Evolutionary conservation across 1,140 invertebrate species (phyloP).

Genomic region (Caenorhabditis briggsae): DNA sequence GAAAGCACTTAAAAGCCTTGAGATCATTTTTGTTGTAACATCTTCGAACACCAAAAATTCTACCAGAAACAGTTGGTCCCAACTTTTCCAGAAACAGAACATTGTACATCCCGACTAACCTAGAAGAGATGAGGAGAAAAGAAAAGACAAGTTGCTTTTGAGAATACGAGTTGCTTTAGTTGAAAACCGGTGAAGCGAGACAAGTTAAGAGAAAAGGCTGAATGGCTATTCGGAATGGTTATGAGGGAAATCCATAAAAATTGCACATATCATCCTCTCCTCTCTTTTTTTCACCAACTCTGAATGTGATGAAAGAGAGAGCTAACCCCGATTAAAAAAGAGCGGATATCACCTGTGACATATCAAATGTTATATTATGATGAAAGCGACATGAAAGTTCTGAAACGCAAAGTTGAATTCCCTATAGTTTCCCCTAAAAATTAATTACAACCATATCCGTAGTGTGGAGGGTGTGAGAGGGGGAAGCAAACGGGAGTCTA

Average conservation of each 20-base stretch:
- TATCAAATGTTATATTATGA: neutral
- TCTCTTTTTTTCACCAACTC: neutral
- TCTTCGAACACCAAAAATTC: too few relatives aligned
- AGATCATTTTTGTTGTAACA: too few relatives aligned
- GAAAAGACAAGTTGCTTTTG: slow-evolving; percentile 54
- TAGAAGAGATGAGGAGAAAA: neutral
- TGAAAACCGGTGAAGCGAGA: slow-evolving; percentile 45
- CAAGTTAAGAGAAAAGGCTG: slow-evolving; percentile 50
- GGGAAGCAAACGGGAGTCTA: neutral
- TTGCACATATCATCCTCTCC: slow-evolving; percentile 13
- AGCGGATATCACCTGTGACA: slow-evolving; percentile 19
- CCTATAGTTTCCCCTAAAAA: neutral
- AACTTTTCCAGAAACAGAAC: neutral
- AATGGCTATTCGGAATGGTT: slow-evolving; percentile 55
- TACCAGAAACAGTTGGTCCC: too few relatives aligned
- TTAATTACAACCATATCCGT: slow-evolving; percentile 52
- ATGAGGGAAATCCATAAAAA: slow-evolving; percentile 52
- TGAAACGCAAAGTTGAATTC: neutral
- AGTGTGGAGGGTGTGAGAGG: neutral
- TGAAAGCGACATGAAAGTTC: neutral
- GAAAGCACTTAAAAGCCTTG: too few relatives aligned
- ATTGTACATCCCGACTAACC: neutral
- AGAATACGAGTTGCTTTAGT: slow-evolving; percentile 46
- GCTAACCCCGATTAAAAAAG: slow-evolving; percentile 27
- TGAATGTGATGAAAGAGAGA: neutral